These are phyloP conservation scores for Girardinus metallicus DNA, from an alignment of 2,797 vertebrate genomes.

Conservation along the genomic window DNA sequence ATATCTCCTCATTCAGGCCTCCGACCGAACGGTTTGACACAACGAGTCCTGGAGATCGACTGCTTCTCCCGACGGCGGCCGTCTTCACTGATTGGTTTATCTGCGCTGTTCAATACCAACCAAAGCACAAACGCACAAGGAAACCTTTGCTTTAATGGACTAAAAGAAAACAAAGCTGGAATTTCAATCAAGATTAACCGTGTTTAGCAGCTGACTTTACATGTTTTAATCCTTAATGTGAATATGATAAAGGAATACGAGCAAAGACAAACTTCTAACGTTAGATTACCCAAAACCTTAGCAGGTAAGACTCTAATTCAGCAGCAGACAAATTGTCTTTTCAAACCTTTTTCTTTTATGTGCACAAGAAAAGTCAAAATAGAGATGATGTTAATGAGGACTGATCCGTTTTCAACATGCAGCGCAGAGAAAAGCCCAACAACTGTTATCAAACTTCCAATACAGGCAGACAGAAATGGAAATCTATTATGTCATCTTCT, in stretches of 20 bases:
- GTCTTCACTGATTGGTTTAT: background rate
- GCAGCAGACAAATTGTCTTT: background rate
- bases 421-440: background rate
- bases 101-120: background rate
- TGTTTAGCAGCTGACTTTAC: background rate
- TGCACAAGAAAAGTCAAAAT: background rate
- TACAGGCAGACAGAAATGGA: background rate
- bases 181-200: background rate
- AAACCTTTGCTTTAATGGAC: background rate
- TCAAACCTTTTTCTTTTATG: background rate
- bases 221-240: background rate
- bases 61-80: background rate
- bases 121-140: background rate
- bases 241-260: background rate
- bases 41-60: background rate
- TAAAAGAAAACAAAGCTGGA: background rate
- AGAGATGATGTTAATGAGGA: background rate
- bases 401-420: background rate
- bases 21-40: conserved; percentile 34
- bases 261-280: background rate
- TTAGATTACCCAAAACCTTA: background rate
- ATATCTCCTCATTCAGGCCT: conserved; percentile 42
- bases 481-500: background rate
- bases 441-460: background rate
- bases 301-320: background rate